Conservation (phyloP, 2,888 invertebrate species). For the Platycheirus albimanus region DNA sequence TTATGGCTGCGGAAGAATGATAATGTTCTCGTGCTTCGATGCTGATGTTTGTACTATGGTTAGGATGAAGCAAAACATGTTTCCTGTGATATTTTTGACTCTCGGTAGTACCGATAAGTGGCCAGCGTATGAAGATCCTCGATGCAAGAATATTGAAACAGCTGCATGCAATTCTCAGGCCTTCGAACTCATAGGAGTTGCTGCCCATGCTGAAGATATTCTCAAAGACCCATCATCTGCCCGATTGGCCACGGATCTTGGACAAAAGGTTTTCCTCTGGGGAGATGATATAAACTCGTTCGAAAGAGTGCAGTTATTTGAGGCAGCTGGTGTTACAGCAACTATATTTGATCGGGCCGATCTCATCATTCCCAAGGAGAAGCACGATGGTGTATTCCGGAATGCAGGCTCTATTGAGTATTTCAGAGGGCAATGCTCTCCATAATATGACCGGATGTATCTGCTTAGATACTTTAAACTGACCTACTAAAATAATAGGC, state of each 20-base stretch:
- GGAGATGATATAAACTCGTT: constrained; percentile 97
- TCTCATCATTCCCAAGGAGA: constrained; percentile 78
- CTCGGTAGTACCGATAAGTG: constrained; percentile 80
- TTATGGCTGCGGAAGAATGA: constrained; percentile 90
- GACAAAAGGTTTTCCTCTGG: constrained; percentile 97
- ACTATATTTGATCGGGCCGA: constrained; percentile 97
- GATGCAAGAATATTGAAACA: constrained; percentile 90
- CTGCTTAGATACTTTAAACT: constrained; percentile 29
- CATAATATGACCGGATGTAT: constrained; percentile 34
- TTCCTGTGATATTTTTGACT: constrained; percentile 95
- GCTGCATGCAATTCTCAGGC: constrained; percentile 92
- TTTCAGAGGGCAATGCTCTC: constrained; percentile 57
- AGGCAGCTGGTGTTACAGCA: constrained; percentile 94
- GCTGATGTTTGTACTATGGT: constrained; percentile 98
- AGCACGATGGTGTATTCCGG: constrained; percentile 61
- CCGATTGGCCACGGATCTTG: constrained; percentile 87
- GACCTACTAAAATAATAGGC: constrained; percentile 25
- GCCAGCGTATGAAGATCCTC: constrained; percentile 91
- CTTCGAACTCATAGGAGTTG: constrained; percentile 94
- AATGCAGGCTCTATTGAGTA: constrained; percentile 54
- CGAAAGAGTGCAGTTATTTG: constrained; percentile 91
- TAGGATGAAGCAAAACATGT: constrained; percentile 96
- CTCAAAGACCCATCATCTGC: constrained; percentile 90
- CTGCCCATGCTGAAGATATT: constrained; percentile 95
- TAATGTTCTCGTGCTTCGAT: constrained; percentile 97